Evolutionary conservation across 2,888 invertebrate genomes (phyloP), one percentile per base, ranked within the genome.

Genomic region (Carpatolechia fugitivella): DNA sequence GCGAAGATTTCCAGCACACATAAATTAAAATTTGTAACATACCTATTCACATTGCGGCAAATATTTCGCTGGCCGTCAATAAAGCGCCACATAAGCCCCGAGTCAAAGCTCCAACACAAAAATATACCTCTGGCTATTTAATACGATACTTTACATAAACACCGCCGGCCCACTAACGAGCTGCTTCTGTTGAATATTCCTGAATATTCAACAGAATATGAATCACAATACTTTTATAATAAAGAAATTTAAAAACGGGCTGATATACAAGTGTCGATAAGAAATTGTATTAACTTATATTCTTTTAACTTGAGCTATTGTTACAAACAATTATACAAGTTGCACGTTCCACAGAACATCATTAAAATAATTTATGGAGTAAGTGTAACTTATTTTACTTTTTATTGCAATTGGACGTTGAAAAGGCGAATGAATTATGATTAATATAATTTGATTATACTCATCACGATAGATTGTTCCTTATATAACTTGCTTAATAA

Each of bases 201-300:
- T 82, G 85, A 75, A 85, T 85, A 86, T 86, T 86, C 85, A 86
- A 70, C 76, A 78, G 80, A 74, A 77, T 74, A 82, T 83, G 80
- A 85, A 84, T 85, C 82, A 82, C 82, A 81, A 83, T 74, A 80
- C 74, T 78, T 82, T 77, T 78, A 64, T 71, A 78, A 76, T 82
- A 80, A 73, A 79, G 75, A 76, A 74, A 68, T 77, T 76, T 72
- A 72, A 76, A 72, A 72, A 68, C 16, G 35, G 24, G 50, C 3
- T 54, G 44, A 65, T 65, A 61, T 55, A 60, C 7, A 8, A 13
- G 41, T 30, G 33, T 47, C 30, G 13, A 35, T 24, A 24, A 47
- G 51, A 11, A 24, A 35, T 10, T 11, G 33, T 18, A 35, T 38
- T 38, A 14, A 13, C 13, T 14, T 38, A 1, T 13, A n/a, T 38